Evolutionary conservation across 2,113 vertebrate species (phyloP).

Genomic region (Lonchura striata): DNA sequence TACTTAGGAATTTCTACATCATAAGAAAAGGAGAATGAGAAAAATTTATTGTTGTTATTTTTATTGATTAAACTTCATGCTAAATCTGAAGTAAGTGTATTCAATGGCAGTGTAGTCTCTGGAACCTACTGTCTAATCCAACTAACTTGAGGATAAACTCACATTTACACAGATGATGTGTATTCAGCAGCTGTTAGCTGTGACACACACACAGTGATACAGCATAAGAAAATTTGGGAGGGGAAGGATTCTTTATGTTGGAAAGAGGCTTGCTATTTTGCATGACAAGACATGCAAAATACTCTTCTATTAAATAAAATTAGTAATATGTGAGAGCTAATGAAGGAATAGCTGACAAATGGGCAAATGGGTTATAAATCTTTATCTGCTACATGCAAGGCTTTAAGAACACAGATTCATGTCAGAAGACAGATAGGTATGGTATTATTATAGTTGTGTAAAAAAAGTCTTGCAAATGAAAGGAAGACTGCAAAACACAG

Average conservation of each 20-base stretch:
- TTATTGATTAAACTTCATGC: conserved; percentile 43
- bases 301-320: not conserved
- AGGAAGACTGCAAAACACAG: not conserved
- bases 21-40: not conserved
- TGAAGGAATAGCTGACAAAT: not conserved
- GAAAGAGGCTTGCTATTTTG: not conserved
- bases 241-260: not conserved
- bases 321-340: not conserved
- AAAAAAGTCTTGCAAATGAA: not conserved
- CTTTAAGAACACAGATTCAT: not conserved
- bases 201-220: not conserved
- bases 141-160: not conserved
- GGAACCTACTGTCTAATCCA: conserved; percentile 14
- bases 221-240: not conserved
- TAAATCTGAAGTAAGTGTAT: conserved; percentile 19
- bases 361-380: not conserved
- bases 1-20: not conserved
- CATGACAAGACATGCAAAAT: not conserved
- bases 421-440: not conserved
- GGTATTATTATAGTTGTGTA: not conserved
- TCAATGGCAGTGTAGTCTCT: not conserved
- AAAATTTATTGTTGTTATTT: not conserved
- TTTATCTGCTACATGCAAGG: not conserved
- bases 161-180: not conserved
- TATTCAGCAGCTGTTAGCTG: not conserved